Conservation (phyloP, 2,113 vertebrate genomes). For the Caloenas nicobarica region DNA sequence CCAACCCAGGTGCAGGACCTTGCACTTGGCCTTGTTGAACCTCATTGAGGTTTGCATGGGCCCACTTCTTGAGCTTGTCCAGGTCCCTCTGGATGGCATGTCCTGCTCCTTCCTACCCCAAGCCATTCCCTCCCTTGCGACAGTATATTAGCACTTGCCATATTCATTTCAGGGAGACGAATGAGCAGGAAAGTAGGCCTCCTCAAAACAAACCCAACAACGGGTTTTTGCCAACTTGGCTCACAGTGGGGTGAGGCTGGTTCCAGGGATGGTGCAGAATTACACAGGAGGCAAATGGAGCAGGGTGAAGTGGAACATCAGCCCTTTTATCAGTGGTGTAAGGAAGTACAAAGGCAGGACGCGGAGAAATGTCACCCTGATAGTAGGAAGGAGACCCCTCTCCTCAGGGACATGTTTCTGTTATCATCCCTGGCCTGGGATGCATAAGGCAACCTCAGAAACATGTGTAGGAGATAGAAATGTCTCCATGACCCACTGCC, state of each 20-base stretch:
- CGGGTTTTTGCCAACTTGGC: not conserved
- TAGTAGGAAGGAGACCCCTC: not conserved
- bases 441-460: not conserved
- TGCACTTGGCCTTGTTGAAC: no score
- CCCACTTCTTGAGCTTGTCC: no score
- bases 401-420: not conserved
- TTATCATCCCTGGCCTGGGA: not conserved
- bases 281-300: not conserved
- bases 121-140: not conserved
- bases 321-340: not conserved
- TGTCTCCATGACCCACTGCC: not conserved
- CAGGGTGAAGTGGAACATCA: not conserved
- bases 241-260: not conserved
- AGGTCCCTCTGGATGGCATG: no score
- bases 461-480: not conserved
- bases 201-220: not conserved
- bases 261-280: not conserved
- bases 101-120: not conserved
- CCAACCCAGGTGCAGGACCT: no score
- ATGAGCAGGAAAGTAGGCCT: not conserved
- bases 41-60: no score
- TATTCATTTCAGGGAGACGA: not conserved
- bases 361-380: not conserved
- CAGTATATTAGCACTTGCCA: not conserved
- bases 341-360: not conserved